Base-by-base conservation (phyloP, 2,888 invertebrate species). In the Incurvaria masculella region DNA sequence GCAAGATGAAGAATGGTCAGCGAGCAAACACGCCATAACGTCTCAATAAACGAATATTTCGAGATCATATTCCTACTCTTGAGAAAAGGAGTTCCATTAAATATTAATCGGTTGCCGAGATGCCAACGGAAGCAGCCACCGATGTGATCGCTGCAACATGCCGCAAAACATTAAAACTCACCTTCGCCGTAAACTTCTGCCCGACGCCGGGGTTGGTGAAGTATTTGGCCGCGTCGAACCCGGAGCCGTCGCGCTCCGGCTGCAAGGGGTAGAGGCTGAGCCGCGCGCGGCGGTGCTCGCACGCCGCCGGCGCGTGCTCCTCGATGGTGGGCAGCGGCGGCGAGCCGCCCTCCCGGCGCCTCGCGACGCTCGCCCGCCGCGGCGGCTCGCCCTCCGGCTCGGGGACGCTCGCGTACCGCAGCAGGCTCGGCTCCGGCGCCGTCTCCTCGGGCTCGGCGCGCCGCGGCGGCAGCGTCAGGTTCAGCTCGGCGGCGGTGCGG, bases 321-420 rank as follows among this genome's bases (percentile, higher is more conserved):
- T 75, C 69, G 50, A 78, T 78, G 2, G 76, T 76, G 1, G 78
- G 76, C 55, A 78, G 57, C 53, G n/a, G n/a, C n/a, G n/a, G n/a
- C n/a, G n/a, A n/a, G n/a, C n/a, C n/a, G 3, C 68, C 63, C 50
- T 74, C 69, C 40, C 72, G 60, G 44, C 68, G 64, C 72, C 43
- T 70, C 72, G 33, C 33, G 33, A 3, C 33, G 33, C 11, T 33
- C 33, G 14, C 8, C 6, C 14, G 6, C 33, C 4, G 14, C 14
- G 14, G 4, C 59, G 74, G 51, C 72, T 65, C n/a, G 52, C 76
- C 72, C 55, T 74, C 69, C 0, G 75, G 69, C 8, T 76, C 1
- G 70, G 66, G 0, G 68, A 72, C 1, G 78, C 69, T 6, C 76
- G 76, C 69, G 55, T 76, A 78, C 4, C 78, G 69, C 4, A 78